A percentile compares a stretch with the other conserved stretches of the same genome.
phyloP scores from a whole-genome alignment of 2,888 invertebrate species.

The Dilophus febrilis region DNA sequence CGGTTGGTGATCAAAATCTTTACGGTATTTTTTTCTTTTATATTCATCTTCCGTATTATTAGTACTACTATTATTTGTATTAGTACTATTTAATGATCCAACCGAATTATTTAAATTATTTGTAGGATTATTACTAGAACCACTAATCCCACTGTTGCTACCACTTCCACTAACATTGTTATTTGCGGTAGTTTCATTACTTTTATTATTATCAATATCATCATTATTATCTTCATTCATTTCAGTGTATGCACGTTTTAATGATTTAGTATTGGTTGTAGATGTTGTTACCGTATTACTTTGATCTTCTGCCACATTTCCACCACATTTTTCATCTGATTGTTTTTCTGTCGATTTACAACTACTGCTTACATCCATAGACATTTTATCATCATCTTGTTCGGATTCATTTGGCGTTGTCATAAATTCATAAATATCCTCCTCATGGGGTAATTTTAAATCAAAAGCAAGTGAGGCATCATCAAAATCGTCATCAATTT shows the following conservation, averaged over 20 bases:
- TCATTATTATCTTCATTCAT: slow-evolving; percentile 38
- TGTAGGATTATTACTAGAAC: no score
- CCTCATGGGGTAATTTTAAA: no score
- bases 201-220: slow-evolving; percentile 23
- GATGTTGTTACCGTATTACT: neutral
- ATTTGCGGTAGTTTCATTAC: neutral
- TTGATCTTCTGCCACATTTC: slow-evolving; percentile 3
- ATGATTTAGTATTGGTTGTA: slow-evolving; percentile 5
- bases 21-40: slow-evolving; percentile 52
- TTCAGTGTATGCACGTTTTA: slow-evolving; percentile 24
- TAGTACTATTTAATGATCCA: no score
- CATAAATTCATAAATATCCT: slow-evolving; percentile 15
- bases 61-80: neutral
- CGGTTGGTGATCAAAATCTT: slow-evolving; percentile 43
- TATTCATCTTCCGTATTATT: slow-evolving; percentile 43
- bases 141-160: no score
- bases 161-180: neutral
- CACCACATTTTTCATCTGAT: slow-evolving; percentile 12
- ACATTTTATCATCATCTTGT: slow-evolving; percentile 14
- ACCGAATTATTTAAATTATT: no score
- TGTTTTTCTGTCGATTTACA: slow-evolving; percentile 12
- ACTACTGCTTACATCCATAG: slow-evolving; percentile 9
- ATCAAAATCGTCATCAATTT: no score
- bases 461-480: no score
- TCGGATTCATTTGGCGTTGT: slow-evolving; percentile 15